These are phyloP conservation scores for Oxygymnocypris stewartii DNA, from an alignment of 2,113 vertebrate species.

Conservation along the genomic window DNA sequence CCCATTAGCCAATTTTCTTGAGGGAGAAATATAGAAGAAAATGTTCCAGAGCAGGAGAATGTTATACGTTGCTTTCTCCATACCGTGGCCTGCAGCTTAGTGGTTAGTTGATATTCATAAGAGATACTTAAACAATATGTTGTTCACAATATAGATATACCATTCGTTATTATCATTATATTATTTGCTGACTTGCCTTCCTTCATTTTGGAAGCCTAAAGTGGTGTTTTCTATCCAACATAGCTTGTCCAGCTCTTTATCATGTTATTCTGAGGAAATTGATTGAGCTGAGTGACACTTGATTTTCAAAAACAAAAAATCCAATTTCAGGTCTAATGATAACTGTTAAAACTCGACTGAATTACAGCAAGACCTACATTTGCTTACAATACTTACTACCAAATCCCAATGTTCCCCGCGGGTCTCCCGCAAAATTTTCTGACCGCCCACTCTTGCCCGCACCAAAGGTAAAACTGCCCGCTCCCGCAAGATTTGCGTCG, in stretches of 20 bases:
- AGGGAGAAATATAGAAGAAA: conserved; percentile 4
- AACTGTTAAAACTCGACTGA: neutral
- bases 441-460: too few species aligned
- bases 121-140: neutral
- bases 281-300: neutral
- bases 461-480: too few species aligned
- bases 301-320: neutral
- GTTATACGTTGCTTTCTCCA: neutral
- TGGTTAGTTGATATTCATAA: conserved; percentile 31
- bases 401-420: too few species aligned
- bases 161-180: conserved; percentile 19
- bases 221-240: neutral
- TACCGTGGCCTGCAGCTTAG: neutral
- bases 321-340: neutral
- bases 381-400: neutral
- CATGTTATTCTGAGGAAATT: neutral
- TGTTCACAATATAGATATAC: neutral
- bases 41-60: neutral
- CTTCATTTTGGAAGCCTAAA: neutral
- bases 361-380: conserved; percentile 6
- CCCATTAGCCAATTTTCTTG: conserved; percentile 31
- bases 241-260: neutral
- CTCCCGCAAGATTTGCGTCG: too few species aligned
- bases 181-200: conserved; percentile 4
- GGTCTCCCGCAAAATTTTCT: too few species aligned